Base-by-base conservation (phyloP, 30 jellyfish, hydroid and myxozoan genomes). In the Hydractinia echinata region DNA sequence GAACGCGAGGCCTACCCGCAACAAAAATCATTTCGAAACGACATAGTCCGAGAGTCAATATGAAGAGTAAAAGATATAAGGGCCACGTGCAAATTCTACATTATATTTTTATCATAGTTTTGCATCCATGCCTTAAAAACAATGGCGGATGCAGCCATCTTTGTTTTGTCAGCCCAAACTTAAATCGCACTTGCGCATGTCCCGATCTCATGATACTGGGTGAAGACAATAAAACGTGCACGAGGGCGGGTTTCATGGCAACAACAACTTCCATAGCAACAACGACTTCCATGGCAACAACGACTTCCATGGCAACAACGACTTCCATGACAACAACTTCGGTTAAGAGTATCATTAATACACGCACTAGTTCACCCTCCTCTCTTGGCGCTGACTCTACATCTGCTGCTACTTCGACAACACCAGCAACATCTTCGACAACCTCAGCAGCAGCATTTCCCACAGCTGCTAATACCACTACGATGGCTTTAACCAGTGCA, bases 141-240 rank as follows among this genome's bases (percentile, higher is more conserved):
- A 92, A 92, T 76, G 98, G 98, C 53, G 89, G 95, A 10, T 92
- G 98, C 92, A 81, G 95, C 66, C 98, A 92, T 73, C 72, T 92
- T 19, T 92, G 98, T 76, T 82, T 92, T 50, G 88, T 81, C 51
- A 83, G 94, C 72, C 15, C 90, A 4, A 82, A 56, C 49, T 44
- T 68, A 1, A 79, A 84, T 4, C 82, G 55, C 85, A 83, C 72
- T 49, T 92, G 98, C 77, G 94, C 94, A 3, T 92, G 98, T 68
- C 98, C 98, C 10, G 85, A 64, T 20, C 19, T 10, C 69, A 44
- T 62, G 20, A 30, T 7, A 3, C 30, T 62, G 56, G 79, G 11
- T 53, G 51, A 39, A 10, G 51, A 68, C 44, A 55, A 44, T n/a
- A 79, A 58, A 80, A 79, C 66, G 8, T 85, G 95, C 67, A 30